Evolutionary conservation across 2,113 vertebrate species (phyloP).

Genomic region (Pseudopodoces humilis): DNA sequence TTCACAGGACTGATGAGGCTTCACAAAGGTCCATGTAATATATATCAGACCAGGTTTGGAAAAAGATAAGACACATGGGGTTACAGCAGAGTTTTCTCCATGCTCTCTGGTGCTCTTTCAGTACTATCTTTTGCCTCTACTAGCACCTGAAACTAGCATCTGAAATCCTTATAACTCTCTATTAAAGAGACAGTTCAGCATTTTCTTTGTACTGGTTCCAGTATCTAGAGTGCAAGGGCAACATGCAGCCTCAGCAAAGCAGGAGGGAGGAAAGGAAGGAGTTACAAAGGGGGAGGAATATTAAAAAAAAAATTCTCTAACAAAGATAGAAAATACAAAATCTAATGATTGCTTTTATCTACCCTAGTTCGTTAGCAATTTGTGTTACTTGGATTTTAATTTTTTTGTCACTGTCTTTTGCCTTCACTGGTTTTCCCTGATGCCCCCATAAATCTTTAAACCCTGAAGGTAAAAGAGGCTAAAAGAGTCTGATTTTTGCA

Average conservation of each 20-base stretch:
- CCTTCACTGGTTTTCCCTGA: not conserved
- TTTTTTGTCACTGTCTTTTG: conserved; percentile 20
- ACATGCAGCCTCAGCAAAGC: not conserved
- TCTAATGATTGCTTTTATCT: not conserved
- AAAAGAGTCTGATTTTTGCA: not conserved
- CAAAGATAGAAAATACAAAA: not conserved
- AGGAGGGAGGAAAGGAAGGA: not conserved
- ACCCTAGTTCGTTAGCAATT: not conserved
- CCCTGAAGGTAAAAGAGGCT: conserved; percentile 11
- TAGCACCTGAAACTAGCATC: not conserved
- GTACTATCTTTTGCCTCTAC: not conserved
- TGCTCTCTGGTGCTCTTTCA: not conserved
- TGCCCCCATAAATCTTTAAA: conserved; percentile 28
- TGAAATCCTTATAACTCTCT: not conserved
- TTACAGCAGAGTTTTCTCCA: not conserved
- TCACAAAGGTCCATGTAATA: not conserved
- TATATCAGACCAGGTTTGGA: not conserved
- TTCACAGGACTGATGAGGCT: not conserved
- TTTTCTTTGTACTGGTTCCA: not conserved
- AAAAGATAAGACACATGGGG: not conserved
- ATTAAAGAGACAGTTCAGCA: not conserved
- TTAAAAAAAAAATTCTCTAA: not conserved
- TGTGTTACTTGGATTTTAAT: not conserved
- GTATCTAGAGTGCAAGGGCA: not conserved
- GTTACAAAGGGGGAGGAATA: not conserved